These are phyloP conservation scores for silkworm (Bombyx mori) DNA, from an alignment of 1,140 invertebrate genomes.

Conservation along the genomic window ASM3026992v2 NC_085117.1:4114501-4115000, in stretches of 20 bases:
- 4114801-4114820: conserved; percentile 35
- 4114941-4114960: conserved; percentile 41
- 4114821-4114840: conserved; percentile 12
- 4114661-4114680: conserved; percentile 56
- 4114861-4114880: conserved; percentile 40
- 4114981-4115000: conserved; percentile 41
- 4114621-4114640: conserved; percentile 58
- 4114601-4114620: conserved; percentile 56
- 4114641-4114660: conserved; percentile 54
- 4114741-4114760: conserved; percentile 51
- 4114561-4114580: conserved; percentile 56
- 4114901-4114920: conserved; percentile 55
- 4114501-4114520: conserved; percentile 61
- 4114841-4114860: conserved; percentile 43
- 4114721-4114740: conserved; percentile 57
- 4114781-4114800: conserved; percentile 50
- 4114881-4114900: conserved; percentile 31
- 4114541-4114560: conserved; percentile 57
- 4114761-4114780: conserved; percentile 55
- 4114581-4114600: conserved; percentile 37
- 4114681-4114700: conserved; percentile 56
- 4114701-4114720: conserved; percentile 51
- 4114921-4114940: conserved; percentile 46
- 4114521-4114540: conserved; percentile 54
- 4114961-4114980: conserved; percentile 44